Base-by-base conservation (phyloP, 2,113 vertebrate genomes). In the Gallinago jamesoni region DNA sequence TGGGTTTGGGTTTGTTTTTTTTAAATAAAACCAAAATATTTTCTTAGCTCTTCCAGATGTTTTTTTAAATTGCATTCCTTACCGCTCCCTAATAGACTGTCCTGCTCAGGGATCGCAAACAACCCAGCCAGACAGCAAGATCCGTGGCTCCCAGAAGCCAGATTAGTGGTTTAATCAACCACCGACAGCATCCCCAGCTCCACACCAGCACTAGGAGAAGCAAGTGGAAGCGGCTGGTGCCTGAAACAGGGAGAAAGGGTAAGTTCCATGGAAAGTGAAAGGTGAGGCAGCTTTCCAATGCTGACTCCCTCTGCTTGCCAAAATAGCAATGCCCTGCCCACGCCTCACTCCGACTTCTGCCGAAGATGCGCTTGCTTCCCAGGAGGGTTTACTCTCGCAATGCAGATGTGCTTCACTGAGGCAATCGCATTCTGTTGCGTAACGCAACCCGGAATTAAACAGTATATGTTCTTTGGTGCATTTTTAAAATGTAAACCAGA, bases 251-350 rank as follows among this genome's bases (percentile, higher is more conserved):
- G 81, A 86, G 73, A 92, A 91, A 87, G 87, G 84, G 57, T 80
- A 94, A 96, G 90, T 95, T 97, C 94, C 94, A 92, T 35, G 70
- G 81, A 62, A 94, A 95, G 90, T 92, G 95, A 95, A 94, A 95
- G 94, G 89, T 88, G 94, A 97, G 93, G 91, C 93, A 92, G 93
- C 93, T 87, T 96, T 96, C 95, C 96, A 96, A 67, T 2, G 7
- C 48, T 79, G 85, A 72, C 64, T 95, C 78, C 77, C 62, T 89
- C 59, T 62, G 45, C 83, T 78, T 94, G 95, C 94, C 89, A 92
- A 91, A 95, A 88, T 68, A 93, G 87, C 80, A 84, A n/a, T 95
- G 72, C 55, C 68, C 81, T 64, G 81, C 86, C 64, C 70, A 93
- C 45, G 93, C 74, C 94, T 85, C 17, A 27, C 67, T 75, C 85